Base-by-base conservation (phyloP, 2,888 invertebrate genomes). In the Drosophila ustulata region DNA sequence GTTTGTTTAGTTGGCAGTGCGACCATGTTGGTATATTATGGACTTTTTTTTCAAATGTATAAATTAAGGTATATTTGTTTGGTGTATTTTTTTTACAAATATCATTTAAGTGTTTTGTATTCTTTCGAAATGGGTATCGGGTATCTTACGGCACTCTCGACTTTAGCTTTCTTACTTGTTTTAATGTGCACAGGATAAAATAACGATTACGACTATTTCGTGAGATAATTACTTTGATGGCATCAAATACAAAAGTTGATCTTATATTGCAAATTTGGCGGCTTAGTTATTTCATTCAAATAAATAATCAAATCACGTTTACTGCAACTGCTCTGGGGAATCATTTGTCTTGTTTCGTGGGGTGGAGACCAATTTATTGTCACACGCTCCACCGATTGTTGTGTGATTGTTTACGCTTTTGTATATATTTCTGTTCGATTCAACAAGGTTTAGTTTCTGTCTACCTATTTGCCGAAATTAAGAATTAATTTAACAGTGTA, bases 291-390 rank as follows among this genome's bases (percentile, higher is more conserved):
- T 47, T 11, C 8, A 13, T 41, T 45, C 30, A 47, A 63, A 59
- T 76, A 65, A 49, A 65, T 18, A 79, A 64, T 66, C 73, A 69
- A 50, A 58, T 46, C 78, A 79, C 78, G 78, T 79, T 75, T 41
- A 49, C 50, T 34, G n/a, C 30, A 53, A 57, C 49, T 25, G 46
- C 78, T 62, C 71, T 18, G 26, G 79, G 82, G 82, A 79, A 68
- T 63, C 78, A 79, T 82, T 81, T 69, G 69, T 79, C 68, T 64
- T 39, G 34, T 64, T 63, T 70, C 45, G 4, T 52, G 47, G 45
- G 28, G 45, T 34, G 13, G 18, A 41, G 39, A 34, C 3, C 11
- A 34, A 34, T 34, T 34, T 8, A 11, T 34, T 34, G 11, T 13
- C 39, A 41, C 11, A 37, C 37, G 11, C 11, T n/a, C 4, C 11